A percentile compares a stretch with the other conserved stretches of the same genome.
Evolutionary conservation across 2,113 vertebrate species (phyloP).

Genomic region (Petaurus breviceps): DNA sequence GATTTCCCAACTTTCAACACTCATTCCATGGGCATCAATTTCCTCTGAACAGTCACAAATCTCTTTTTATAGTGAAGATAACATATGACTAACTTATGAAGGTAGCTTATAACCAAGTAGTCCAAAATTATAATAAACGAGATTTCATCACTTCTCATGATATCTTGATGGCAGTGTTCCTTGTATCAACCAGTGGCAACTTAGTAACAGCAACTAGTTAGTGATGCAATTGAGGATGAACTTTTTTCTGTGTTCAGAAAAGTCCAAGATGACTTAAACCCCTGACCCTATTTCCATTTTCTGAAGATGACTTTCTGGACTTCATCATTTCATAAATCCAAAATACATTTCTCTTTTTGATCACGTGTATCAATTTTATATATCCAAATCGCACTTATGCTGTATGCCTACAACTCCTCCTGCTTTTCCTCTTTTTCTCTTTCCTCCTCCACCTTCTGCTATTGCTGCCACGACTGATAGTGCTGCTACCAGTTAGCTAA

Average conservation of each 20-base stretch:
- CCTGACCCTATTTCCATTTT: neutral
- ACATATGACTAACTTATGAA: no score
- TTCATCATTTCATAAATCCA: neutral
- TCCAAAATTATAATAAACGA: neutral
- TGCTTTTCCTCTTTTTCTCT: neutral
- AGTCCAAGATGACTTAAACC: neutral
- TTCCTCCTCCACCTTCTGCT: neutral
- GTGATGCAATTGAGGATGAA: neutral
- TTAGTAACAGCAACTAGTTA: neutral
- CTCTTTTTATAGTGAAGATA: no score
- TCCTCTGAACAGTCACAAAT: no score
- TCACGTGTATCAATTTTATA: neutral
- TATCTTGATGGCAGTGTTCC: neutral
- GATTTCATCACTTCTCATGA: neutral
- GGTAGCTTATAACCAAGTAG: neutral
- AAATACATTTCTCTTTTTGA: neutral
- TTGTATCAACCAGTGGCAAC: neutral
- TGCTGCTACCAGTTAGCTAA: neutral
- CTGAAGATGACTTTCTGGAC: neutral
- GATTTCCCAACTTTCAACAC: no score
- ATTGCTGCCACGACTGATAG: neutral
- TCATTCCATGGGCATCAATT: no score
- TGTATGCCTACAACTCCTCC: neutral
- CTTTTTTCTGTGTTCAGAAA: neutral
- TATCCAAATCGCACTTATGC: neutral